Base-by-base conservation (phyloP, 30 jellyfish, hydroid and myxozoan species). In the Aurelia aurita region DNA sequence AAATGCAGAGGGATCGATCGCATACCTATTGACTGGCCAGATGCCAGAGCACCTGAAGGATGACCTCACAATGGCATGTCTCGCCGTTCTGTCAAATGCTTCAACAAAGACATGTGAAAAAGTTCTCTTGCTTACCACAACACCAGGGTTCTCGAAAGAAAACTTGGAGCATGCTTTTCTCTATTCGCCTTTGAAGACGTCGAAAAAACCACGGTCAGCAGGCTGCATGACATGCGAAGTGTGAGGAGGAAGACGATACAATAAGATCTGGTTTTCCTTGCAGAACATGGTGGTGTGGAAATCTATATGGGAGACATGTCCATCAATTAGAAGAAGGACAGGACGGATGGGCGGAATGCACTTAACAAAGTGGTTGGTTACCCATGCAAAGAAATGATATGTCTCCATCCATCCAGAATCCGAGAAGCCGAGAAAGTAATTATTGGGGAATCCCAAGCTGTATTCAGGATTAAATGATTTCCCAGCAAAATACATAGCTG, bases 341-440 rank as follows among this genome's bases (percentile, higher is more conserved):
- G 82, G 83, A 35, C 69, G 80, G 19, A 26, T 59, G 19, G 90
- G 69, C 19, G 80, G 82, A 62, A 79, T 79, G 0, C 47, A 47
- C 34, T 79, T 63, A 19, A 79, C 51, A 49, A 65, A 51, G 47
- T 63, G 85, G 53, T 80, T 80, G 16, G 61, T 58, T 4, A 80
- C 43, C n/a, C n/a, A n/a, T n/a, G n/a, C n/a, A n/a, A n/a, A n/a
- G n/a, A n/a, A n/a, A n/a, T n/a, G n/a, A n/a, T 44, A 60, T 22
- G 85, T 64, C 25, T 80, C 91, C 91, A 79, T 79, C 82, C 90
- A 79, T 14, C 90, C 69, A 58, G 61, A 60, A 22, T 79, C 62
- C 13, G 88, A 59, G 2, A 79, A 62, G 32, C 90, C 83, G 63
- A 79, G 44, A 79, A 22, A 65, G 26, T 14, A 22, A 49, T 80